Conservation (phyloP, 2,113 vertebrate species). For the Gambusia affinis region DNA sequence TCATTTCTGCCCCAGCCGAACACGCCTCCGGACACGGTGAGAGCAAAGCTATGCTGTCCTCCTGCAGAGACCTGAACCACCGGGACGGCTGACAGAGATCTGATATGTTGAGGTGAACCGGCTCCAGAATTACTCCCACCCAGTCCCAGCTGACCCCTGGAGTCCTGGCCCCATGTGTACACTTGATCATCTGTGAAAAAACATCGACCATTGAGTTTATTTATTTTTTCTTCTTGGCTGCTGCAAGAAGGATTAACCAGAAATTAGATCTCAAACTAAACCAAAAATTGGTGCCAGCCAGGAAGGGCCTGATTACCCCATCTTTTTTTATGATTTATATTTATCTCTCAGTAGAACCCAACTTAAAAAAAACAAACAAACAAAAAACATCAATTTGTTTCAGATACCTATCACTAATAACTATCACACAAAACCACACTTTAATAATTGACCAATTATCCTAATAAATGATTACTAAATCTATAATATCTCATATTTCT, state of each 20-base stretch:
- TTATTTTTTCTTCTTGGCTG: too few relatives aligned
- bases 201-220: not conserved
- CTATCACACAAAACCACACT: too few relatives aligned
- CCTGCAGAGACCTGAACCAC: conserved; percentile 87
- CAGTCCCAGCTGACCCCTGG: conserved; percentile 86
- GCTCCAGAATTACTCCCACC: conserved; percentile 26
- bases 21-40: conserved; percentile 87
- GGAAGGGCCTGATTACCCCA: too few relatives aligned
- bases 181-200: conserved; percentile 46
- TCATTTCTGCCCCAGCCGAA: conserved; percentile 89
- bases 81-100: conserved; percentile 78
- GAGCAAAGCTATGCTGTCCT: conserved; percentile 83
- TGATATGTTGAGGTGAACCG: conserved; percentile 73
- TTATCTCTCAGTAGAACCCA: too few relatives aligned
- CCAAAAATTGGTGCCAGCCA: too few relatives aligned
- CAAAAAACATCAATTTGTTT: too few relatives aligned
- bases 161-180: conserved; percentile 86
- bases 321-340: too few relatives aligned
- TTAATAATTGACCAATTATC: not conserved
- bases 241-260: too few relatives aligned
- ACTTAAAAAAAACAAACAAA: too few relatives aligned
- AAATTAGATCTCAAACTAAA: too few relatives aligned
- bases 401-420: too few relatives aligned
- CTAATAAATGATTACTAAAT: not conserved
- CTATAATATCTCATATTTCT: not conserved